Conservation (phyloP, 2,888 invertebrate genomes). For the Nemotelus pantherinus region DNA sequence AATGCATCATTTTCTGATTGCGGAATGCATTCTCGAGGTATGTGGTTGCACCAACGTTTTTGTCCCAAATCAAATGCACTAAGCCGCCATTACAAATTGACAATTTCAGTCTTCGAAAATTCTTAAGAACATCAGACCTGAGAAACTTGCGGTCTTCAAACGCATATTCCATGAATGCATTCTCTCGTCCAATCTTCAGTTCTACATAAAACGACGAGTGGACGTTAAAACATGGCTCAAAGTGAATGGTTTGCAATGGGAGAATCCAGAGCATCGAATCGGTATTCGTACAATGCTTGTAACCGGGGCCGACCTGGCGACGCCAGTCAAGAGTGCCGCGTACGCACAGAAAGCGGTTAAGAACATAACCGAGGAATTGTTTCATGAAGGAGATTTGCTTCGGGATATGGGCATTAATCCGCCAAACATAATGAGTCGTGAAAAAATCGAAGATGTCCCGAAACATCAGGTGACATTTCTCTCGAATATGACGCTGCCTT, state of each 20-base stretch:
- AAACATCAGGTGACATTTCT: conserved; percentile 74
- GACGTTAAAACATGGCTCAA: conserved; percentile 55
- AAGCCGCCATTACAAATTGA: no score
- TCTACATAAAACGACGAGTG: conserved; percentile 68
- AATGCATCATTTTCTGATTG: conserved; percentile 70
- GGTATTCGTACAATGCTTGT: conserved; percentile 69
- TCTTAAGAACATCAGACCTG: neutral
- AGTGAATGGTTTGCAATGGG: conserved; percentile 65
- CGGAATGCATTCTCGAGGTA: conserved; percentile 70
- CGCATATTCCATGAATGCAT: conserved; percentile 66
- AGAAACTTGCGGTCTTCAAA: neutral
- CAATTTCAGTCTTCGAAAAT: neutral
- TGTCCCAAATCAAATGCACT: neutral
- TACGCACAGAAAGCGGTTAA: conserved; percentile 64
- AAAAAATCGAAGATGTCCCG: conserved; percentile 68
- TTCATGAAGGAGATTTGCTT: conserved; percentile 70
- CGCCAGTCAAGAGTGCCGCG: conserved; percentile 70
- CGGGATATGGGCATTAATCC: conserved; percentile 70
- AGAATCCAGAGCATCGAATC: conserved; percentile 65
- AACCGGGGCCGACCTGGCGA: conserved; percentile 72
- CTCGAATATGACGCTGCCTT: conserved; percentile 70
- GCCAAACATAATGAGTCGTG: conserved; percentile 72
- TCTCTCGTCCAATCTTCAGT: conserved; percentile 70
- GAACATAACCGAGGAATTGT: conserved; percentile 57
- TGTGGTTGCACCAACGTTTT: conserved; percentile 25